These are phyloP conservation scores for Mesocricetus auratus DNA, from an alignment of 2,113 vertebrate species.

Conservation along the genomic window DNA sequence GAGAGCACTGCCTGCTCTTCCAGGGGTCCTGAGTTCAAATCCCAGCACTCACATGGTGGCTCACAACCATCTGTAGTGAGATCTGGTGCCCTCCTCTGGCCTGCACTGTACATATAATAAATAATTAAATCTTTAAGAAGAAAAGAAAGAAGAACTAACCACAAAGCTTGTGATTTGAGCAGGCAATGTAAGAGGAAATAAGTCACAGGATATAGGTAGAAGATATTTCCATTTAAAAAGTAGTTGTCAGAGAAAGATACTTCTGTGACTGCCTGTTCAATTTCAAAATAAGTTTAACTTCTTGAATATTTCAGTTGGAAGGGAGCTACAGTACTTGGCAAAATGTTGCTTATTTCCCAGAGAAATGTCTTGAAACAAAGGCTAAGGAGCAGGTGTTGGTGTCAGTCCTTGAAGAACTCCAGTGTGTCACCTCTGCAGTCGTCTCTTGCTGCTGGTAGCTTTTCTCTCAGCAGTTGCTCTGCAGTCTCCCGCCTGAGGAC, in stretches of 20 bases:
- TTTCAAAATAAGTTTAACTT: background rate
- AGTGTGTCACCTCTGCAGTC: background rate
- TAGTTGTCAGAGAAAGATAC: background rate
- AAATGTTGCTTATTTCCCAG: background rate
- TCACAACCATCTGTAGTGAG: no score
- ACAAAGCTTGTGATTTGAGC: background rate
- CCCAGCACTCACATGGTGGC: no score
- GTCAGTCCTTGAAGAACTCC: background rate
- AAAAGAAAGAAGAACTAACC: background rate
- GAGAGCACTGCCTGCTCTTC: no score
- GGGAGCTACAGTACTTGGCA: background rate
- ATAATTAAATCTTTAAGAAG: no score
- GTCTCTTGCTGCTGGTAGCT: background rate
- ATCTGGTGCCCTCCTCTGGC: no score
- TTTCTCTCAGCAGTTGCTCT: background rate
- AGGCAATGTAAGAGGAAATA: background rate
- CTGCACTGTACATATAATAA: no score
- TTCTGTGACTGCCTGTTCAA: background rate
- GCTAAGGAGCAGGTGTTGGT: background rate
- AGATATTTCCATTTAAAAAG: background rate
- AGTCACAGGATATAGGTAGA: background rate
- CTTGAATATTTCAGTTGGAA: slow-evolving; percentile 5
- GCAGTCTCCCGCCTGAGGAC: background rate
- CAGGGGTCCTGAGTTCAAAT: no score
- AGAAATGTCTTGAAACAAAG: slow-evolving; percentile 25